A percentile compares a stretch with the other conserved stretches of the same genome.
These are phyloP conservation scores for Scophthalmus maximus DNA, from an alignment of 2,113 vertebrate species.

Conservation along the genomic window DNA sequence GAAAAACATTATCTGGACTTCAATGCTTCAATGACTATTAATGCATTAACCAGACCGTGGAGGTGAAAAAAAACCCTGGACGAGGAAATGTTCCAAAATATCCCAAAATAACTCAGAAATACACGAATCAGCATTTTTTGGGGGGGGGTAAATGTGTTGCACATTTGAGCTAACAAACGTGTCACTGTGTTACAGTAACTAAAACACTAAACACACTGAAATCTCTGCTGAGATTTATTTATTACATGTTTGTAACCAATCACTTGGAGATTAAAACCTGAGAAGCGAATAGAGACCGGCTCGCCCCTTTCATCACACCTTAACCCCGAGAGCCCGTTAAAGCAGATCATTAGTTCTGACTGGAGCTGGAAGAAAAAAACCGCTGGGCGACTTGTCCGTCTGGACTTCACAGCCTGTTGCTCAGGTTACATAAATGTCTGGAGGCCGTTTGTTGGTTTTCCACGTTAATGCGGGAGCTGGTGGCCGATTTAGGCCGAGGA, in stretches of 20 bases:
- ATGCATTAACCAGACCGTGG: slow-evolving; percentile 6
- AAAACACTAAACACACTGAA: background rate
- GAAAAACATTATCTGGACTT: slow-evolving; percentile 23
- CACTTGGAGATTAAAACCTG: background rate
- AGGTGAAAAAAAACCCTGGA: slow-evolving; percentile 3
- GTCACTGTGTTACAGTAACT: background rate
- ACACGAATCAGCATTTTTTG: slow-evolving; percentile 26
- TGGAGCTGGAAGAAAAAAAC: background rate
- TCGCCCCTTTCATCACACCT: too few species aligned
- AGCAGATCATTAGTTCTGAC: background rate
- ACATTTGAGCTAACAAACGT: background rate
- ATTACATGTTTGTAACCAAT: too few species aligned
- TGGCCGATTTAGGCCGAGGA: slow-evolving; percentile 23
- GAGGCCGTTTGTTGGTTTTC: slow-evolving; percentile 45
- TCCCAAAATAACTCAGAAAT: background rate
- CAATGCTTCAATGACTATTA: slow-evolving; percentile 7
- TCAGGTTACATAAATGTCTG: slow-evolving; percentile 70
- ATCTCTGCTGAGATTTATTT: too few species aligned
- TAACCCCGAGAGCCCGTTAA: too few species aligned
- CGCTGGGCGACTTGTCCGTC: slow-evolving; percentile 12
- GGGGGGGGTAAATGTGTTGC: background rate
- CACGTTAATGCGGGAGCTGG: slow-evolving; percentile 4
- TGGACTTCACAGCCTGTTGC: slow-evolving; percentile 59
- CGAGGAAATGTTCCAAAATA: background rate
- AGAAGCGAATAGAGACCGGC: too few species aligned